phyloP scores from a whole-genome alignment of 2,888 invertebrate genomes.

The Trissoscelio sp. region DNA sequence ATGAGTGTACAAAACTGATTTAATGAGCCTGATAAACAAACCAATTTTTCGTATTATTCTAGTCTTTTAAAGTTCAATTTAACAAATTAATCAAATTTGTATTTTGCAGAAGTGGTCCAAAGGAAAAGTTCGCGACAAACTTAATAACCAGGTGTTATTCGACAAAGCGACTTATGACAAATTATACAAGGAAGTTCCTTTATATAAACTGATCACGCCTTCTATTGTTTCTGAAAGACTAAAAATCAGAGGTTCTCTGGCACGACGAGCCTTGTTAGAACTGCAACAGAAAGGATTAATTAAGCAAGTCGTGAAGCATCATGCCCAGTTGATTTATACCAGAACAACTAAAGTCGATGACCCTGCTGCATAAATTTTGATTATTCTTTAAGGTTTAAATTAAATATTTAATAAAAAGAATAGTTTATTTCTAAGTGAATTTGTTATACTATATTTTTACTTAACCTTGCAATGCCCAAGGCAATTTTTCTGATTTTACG shows the following conservation, averaged over 20 bases:
- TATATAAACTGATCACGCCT: slow-evolving; percentile 99
- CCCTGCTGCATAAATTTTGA: slow-evolving; percentile 87
- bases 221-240: slow-evolving; percentile 99
- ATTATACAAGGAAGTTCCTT: slow-evolving; percentile 96
- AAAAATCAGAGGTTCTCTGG: slow-evolving; percentile 98
- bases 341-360: slow-evolving; percentile 98
- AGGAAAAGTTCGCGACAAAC: slow-evolving; percentile 99
- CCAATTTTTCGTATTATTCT: no score
- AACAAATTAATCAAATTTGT: not conserved
- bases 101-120: slow-evolving; percentile 84
- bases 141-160: slow-evolving; percentile 99
- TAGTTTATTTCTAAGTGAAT: no score
- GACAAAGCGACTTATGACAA: slow-evolving; percentile 99
- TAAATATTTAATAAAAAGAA: no score
- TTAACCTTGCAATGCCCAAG: no score
- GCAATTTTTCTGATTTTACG: no score
- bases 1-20: slow-evolving; percentile 32
- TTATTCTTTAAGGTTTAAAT: no score
- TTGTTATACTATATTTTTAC: no score
- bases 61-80: not conserved
- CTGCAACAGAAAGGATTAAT: slow-evolving; percentile 97
- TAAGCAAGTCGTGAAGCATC: slow-evolving; percentile 97
- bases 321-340: slow-evolving; percentile 98
- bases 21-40: slow-evolving; percentile 22
- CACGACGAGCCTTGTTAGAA: slow-evolving; percentile 96